Base-by-base conservation (phyloP, 2,113 vertebrate species). In the Accipiter cooperii region DNA sequence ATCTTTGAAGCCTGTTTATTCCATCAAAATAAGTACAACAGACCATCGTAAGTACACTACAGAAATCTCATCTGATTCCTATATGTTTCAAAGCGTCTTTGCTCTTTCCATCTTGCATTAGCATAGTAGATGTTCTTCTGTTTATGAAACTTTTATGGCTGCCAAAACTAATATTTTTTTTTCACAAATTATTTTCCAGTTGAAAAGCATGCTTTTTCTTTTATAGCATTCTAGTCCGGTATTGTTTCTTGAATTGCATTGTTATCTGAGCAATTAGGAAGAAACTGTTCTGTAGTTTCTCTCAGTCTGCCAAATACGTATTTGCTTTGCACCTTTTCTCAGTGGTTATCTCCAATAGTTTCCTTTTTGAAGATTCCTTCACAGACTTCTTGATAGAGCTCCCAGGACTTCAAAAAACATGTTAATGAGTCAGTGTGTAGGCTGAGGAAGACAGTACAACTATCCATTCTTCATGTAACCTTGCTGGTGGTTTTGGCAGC, bases 311-410 rank as follows among this genome's bases (percentile, higher is more conserved):
- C 66, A 94, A 77, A 87, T 44, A 49, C 2, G 5, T 47, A 54
- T 66, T 80, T 63, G 33, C 54, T 74, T 74, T 85, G 34, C 63
- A 87, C 58, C 12, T 80, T 77, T 83, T 69, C 82, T 93, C 51
- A 24, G 66, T 70, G 49, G 49, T 77, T 95, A 70, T 83, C 55
- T 95, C 80, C 82, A 84, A 73, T 49, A 84, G 38, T 76, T 81
- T 95, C 52, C 40, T 75, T 89, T 94, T 57, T 87, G 54, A 92
- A 69, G 80, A 93, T 92, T 93, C 84, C 84, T 95, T 95, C 58
- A 63, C 42, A 73, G 24, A 51, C 49, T 65, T 96, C 80, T 91
- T 82, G 65, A 95, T 12, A 89, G 36, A 94, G 70, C 40, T 87
- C 70, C 73, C 52, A 96, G 61, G 49, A 76, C 77, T 92, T 92